A percentile compares a stretch with the other conserved stretches of the same genome.
Conservation (phyloP, 2,113 vertebrate species). For the Corythaeola cristata region DNA sequence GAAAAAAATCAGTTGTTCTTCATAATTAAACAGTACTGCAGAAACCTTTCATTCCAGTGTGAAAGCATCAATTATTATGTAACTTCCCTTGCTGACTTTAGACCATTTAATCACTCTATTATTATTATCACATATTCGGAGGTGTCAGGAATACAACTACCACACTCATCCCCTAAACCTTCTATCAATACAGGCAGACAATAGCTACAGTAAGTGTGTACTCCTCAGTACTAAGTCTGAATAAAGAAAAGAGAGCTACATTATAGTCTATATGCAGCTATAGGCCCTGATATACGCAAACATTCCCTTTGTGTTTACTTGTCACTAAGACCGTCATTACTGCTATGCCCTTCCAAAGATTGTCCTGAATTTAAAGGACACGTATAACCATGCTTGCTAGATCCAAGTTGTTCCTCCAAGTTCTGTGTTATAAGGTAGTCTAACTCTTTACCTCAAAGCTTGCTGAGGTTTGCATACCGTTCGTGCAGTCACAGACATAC, state of each 20-base stretch:
- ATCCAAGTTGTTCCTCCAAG: not conserved
- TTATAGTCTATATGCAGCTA: not conserved
- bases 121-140: not conserved
- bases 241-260: not conserved
- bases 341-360: not conserved
- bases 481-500: not conserved
- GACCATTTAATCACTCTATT: not conserved
- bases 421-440: not conserved
- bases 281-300: not conserved
- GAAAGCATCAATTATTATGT: constrained; percentile 36
- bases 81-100: constrained; percentile 2
- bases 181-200: not conserved
- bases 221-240: not conserved
- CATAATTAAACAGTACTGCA: constrained; percentile 11
- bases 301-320: not conserved
- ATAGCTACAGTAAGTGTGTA: not conserved
- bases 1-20: not conserved
- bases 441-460: not conserved
- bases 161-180: not conserved
- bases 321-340: not conserved
- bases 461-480: not conserved
- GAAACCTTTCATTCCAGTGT: not conserved
- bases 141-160: not conserved
- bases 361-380: not conserved
- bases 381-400: rapidly evolving